A percentile compares a stretch with the other conserved stretches of the same genome.
Conservation (phyloP, 2,888 invertebrate species). For the Atrina japonica region DNA sequence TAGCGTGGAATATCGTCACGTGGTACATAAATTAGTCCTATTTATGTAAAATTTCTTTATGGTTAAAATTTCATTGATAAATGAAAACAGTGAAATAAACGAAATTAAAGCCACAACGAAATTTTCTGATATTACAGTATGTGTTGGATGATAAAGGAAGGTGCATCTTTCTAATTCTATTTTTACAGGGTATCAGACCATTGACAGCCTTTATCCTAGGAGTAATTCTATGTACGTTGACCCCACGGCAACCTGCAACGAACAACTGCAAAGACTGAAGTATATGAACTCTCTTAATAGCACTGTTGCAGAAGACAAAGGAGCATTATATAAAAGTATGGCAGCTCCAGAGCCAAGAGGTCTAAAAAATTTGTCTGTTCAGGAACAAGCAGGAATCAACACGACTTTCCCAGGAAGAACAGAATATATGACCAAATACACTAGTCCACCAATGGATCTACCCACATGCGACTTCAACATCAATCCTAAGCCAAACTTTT, state of each 20-base stretch:
- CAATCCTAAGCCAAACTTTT: slow-evolving; percentile 78
- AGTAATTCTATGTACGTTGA: slow-evolving; percentile 58
- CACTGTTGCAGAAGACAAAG: slow-evolving; percentile 23
- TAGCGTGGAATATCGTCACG: too few species aligned
- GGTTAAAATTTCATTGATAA: too few species aligned
- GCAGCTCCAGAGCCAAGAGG: slow-evolving; percentile 44
- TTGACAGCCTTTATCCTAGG: slow-evolving; percentile 70
- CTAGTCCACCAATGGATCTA: slow-evolving; percentile 60
- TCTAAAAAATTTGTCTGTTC: slow-evolving; percentile 66
- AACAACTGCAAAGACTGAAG: slow-evolving; percentile 57
- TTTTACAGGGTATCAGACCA: slow-evolving; percentile 69
- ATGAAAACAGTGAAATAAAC: too few species aligned
- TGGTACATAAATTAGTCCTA: too few species aligned
- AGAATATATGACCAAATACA: slow-evolving; percentile 77
- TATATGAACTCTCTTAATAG: slow-evolving; percentile 64
- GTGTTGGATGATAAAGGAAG: too few species aligned
- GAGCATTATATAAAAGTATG: slow-evolving; percentile 29
- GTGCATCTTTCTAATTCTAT: too few species aligned
- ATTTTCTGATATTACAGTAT: too few species aligned
- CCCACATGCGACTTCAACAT: slow-evolving; percentile 73
- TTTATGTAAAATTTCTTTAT: too few species aligned
- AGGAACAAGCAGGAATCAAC: slow-evolving; percentile 80
- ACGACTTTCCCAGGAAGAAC: slow-evolving; percentile 77
- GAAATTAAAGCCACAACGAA: too few species aligned
- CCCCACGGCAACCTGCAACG: slow-evolving; percentile 46